phyloP scores from a whole-genome alignment of 2,888 invertebrate species.

The Periphyllus acericola region DNA sequence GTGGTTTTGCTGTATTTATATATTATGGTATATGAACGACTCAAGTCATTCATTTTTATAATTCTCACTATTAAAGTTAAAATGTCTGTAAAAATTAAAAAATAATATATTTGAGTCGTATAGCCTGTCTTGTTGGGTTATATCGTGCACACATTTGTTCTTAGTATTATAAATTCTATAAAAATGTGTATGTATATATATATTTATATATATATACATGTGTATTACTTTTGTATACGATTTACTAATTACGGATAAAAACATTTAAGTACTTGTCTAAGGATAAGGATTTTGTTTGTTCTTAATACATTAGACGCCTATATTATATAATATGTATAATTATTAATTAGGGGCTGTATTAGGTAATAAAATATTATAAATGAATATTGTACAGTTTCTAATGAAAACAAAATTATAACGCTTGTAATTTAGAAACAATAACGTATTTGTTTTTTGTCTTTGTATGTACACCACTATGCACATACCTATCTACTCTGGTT shows the following conservation, averaged over 20 bases:
- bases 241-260: constrained; percentile 51
- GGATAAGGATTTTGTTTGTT: constrained; percentile 28
- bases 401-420: constrained; percentile 56
- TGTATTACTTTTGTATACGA: constrained; percentile 58
- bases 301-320: constrained; percentile 41
- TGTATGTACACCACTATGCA: background rate
- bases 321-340: constrained; percentile 37
- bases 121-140: background rate
- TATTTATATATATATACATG: background rate
- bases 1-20: background rate
- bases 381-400: constrained; percentile 57
- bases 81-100: background rate
- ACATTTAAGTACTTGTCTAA: constrained; percentile 4
- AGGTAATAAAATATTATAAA: constrained; percentile 51
- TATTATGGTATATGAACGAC: background rate
- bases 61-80: background rate
- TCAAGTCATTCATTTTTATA: background rate
- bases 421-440: constrained; percentile 58
- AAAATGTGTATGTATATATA: constrained; percentile 17
- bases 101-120: background rate
- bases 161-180: constrained; percentile 32
- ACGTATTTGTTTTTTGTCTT: constrained; percentile 7
- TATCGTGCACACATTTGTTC: constrained; percentile 19
- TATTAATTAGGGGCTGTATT: constrained; percentile 52
- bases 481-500: no score